Percentiles rank a stretch among this genome's conserved stretches.
These are phyloP conservation scores for Momotus momota DNA, from an alignment of 2,797 vertebrate genomes.

Conservation along the genomic window DNA sequence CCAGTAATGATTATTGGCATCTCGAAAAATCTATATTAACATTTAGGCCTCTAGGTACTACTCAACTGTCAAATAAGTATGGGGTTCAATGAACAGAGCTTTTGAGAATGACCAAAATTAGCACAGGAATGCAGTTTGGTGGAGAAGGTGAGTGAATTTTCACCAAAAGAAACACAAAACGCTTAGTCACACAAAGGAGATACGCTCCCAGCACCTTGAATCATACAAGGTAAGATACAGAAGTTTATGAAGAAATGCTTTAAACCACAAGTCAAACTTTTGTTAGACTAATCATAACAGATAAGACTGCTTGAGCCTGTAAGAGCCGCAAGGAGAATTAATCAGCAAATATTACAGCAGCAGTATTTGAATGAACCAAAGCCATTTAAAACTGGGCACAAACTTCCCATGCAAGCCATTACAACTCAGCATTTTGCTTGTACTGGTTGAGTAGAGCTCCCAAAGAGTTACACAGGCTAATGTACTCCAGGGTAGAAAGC, in stretches of 20 bases:
- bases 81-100: neutral
- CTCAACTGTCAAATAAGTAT: neutral
- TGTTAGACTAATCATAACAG: neutral
- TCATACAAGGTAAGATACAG: neutral
- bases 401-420: neutral
- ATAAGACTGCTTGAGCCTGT: neutral
- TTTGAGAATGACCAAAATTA: neutral
- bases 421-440: neutral
- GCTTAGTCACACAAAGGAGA: neutral
- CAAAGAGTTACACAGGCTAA: neutral
- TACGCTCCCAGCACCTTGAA: neutral
- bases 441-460: neutral
- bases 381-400: neutral
- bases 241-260: neutral
- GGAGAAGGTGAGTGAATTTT: neutral
- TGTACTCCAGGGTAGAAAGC: neutral
- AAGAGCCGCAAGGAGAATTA: neutral
- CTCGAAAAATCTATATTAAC: neutral
- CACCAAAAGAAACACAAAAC: neutral
- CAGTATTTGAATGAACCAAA: neutral
- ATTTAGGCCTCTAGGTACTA: neutral
- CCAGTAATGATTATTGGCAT: neutral
- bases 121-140: neutral
- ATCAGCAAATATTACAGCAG: neutral
- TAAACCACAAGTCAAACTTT: neutral